Base-by-base conservation (phyloP, 2,797 vertebrate genomes). In the Cercopithecus mitis region DNA sequence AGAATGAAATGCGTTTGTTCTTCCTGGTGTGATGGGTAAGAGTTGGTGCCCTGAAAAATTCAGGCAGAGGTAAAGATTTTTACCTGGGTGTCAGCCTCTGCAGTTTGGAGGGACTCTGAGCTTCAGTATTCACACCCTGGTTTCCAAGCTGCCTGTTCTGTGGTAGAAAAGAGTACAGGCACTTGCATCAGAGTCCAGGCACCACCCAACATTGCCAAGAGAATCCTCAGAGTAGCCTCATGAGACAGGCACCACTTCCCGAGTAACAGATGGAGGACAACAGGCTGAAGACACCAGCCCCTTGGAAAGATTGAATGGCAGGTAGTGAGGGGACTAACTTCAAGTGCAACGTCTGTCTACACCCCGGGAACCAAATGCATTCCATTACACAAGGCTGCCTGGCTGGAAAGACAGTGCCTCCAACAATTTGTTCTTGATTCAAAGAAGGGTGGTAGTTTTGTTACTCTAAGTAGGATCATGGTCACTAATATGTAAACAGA, bases 251-350 rank as follows among this genome's bases (percentile, higher is more conserved):
- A 22, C 19, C 3, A 3, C 25, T 22, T 84, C 64, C 64, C 22
- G 12, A 25, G 8, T 92, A 75, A 92, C 4, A 82, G 22, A 5
- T 0, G 30, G 10, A 52, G 25, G 24, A 43, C 13, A 47, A 12
- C 12, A 20, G 22, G 19, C 36, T 61, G 2, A 9, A 30, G 12
- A 10, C 3, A 1, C 7, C 2, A 57, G 14, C n/a, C 5, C 13
- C 41, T 76, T 80, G 5, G 24, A 25, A 17, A 5, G 30, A 25
- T n/a, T 52, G 47, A 22, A 81, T 9, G 36, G 39, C 24, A 67
- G 25, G 9, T 15, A 55, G 7, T 3, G 11, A 61, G 3, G 5
- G 45, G 33, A 6, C n/a, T 72, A 39, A 25, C 41, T 86, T 25
- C 89, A 70, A 77, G 52, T 47, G 11, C 9, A 39, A 14, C 1